These are phyloP conservation scores for Bombus consobrinus DNA, from an alignment of 1,140 invertebrate species.

Conservation along the genomic window DNA sequence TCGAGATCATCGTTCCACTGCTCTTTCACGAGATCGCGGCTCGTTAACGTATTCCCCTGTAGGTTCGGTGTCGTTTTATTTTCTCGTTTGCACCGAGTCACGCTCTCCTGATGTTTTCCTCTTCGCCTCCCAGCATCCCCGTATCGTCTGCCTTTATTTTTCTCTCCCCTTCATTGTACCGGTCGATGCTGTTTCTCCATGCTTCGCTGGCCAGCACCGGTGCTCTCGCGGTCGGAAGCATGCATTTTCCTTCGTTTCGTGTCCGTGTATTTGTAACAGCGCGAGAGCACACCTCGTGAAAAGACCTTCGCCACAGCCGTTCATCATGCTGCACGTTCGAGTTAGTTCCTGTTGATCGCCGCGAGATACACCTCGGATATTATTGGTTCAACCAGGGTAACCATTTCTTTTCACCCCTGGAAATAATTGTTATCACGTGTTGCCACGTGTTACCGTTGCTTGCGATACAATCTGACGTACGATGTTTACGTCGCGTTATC, in stretches of 20 bases:
- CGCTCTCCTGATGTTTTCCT: slow-evolving; percentile 20
- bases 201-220: slow-evolving; percentile 27
- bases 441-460: not conserved
- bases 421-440: not conserved
- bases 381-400: not conserved
- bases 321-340: slow-evolving; percentile 10
- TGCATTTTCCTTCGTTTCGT: slow-evolving; percentile 36
- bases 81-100: slow-evolving; percentile 21
- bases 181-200: slow-evolving; percentile 49
- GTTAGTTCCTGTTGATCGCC: slow-evolving; percentile 10
- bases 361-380: slow-evolving; percentile 21
- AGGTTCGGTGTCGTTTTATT: not conserved
- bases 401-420: not conserved
- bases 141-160: slow-evolving; percentile 33
- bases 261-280: not conserved
- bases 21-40: slow-evolving; percentile 5
- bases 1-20: not conserved
- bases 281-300: not conserved
- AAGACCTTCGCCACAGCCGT: slow-evolving; percentile 38
- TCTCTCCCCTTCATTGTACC: slow-evolving; percentile 49
- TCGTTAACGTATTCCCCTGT: slow-evolving; percentile 16
- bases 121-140: slow-evolving; percentile 9
- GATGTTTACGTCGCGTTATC: too few species aligned
- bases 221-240: slow-evolving; percentile 37
- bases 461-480: too few species aligned